Conservation (phyloP, 1,140 invertebrate genomes). For the Heliothis virescens region DNA sequence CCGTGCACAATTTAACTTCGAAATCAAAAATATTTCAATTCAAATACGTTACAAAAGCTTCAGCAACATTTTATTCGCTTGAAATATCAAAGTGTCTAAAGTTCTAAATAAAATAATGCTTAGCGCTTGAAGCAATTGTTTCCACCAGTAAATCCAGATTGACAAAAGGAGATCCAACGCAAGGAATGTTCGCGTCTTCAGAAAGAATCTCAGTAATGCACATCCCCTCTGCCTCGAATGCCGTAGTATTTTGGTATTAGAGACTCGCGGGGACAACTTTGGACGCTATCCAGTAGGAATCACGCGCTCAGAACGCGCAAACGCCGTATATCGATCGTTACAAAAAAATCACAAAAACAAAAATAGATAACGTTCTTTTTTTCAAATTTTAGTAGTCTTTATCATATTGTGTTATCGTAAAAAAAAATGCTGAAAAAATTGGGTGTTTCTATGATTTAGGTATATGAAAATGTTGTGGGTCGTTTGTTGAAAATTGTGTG, state of each 20-base stretch:
- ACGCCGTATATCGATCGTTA: slow-evolving; percentile 49
- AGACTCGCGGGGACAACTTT: slow-evolving; percentile 80
- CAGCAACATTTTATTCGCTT: not conserved
- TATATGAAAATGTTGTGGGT: not conserved
- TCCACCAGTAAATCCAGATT: slow-evolving; percentile 39
- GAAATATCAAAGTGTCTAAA: slow-evolving; percentile 10
- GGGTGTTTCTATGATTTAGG: not conserved
- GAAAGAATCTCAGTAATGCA: slow-evolving; percentile 67
- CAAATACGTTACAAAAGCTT: too few species aligned
- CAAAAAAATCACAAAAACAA: slow-evolving; percentile 34
- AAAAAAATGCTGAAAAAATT: not conserved
- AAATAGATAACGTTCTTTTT: slow-evolving; percentile 1
- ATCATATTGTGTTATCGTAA: not conserved
- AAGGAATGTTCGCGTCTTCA: slow-evolving; percentile 48
- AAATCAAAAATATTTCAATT: not conserved
- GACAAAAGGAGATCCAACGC: slow-evolving; percentile 46
- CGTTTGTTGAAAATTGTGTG: slow-evolving; percentile 1
- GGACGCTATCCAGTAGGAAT: slow-evolving; percentile 77
- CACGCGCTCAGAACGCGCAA: slow-evolving; percentile 61
- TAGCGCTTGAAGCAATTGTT: slow-evolving; percentile 29
- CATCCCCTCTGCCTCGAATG: slow-evolving; percentile 71
- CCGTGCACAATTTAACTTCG: too few species aligned
- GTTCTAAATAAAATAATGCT: slow-evolving; percentile 2
- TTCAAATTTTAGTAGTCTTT: too few species aligned
- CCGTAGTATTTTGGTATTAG: slow-evolving; percentile 82